Percentiles rank a stretch among this genome's conserved stretches.
Conservation (phyloP, 2,797 vertebrate species). For the Monodelphis domestica region DNA sequence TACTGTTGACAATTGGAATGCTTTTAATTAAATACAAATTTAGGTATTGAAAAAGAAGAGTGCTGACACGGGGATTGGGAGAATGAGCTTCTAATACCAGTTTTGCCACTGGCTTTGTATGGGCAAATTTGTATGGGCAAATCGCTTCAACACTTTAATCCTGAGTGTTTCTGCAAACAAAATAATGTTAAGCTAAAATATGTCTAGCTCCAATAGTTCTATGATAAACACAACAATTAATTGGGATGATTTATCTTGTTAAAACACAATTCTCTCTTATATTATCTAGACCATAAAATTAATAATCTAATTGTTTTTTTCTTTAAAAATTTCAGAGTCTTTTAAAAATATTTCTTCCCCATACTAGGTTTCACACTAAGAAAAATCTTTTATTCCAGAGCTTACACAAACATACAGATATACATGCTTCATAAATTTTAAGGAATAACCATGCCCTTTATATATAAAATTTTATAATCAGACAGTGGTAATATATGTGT, state of each 20-base stretch:
- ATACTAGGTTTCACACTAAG: not conserved
- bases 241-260: not conserved
- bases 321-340: not conserved
- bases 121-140: not conserved
- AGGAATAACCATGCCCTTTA: too few species aligned
- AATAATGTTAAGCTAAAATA: not conserved
- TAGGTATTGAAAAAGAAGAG: not conserved
- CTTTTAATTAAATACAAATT: not conserved
- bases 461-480: too few species aligned
- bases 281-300: not conserved
- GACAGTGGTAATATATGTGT: too few species aligned
- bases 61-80: not conserved
- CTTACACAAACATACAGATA: not conserved
- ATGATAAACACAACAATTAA: not conserved
- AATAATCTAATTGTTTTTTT: not conserved
- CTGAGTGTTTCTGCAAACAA: not conserved
- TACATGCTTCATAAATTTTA: too few species aligned
- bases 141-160: not conserved
- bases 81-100: not conserved
- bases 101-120: not conserved
- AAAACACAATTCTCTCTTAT: not conserved
- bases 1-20: not conserved
- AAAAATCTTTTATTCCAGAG: not conserved
- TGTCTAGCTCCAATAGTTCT: not conserved
- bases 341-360: not conserved